Evolutionary conservation across 2,888 invertebrate genomes (phyloP).

Genomic region (Seira musarum): DNA sequence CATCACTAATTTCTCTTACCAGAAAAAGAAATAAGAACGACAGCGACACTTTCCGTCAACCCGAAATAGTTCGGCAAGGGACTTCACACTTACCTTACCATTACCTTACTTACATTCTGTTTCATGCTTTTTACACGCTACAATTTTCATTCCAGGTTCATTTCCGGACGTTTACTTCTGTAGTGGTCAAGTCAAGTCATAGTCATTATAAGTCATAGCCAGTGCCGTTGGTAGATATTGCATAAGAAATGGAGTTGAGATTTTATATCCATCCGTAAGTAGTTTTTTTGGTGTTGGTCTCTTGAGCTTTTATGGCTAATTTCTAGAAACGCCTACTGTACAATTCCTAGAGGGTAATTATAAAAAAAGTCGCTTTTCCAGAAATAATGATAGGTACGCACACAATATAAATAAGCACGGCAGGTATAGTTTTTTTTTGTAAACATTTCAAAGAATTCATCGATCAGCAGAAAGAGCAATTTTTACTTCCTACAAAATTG

Average conservation of each 20-base stretch:
- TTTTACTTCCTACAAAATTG: conserved; percentile 25
- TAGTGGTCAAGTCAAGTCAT: no score
- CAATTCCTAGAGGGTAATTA: conserved; percentile 15
- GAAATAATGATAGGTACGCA: background rate
- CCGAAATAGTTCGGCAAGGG: conserved; percentile 4
- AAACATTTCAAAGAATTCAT: background rate
- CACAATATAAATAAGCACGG: no score
- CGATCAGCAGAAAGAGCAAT: conserved; percentile 1
- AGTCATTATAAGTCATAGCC: no score
- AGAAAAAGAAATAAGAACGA: background rate
- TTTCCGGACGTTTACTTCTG: conserved; percentile 27
- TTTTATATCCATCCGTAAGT: no score
- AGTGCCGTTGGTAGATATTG: background rate
- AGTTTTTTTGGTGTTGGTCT: no score
- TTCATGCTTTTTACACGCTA: background rate
- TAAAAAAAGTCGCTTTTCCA: background rate
- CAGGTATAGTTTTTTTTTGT: no score
- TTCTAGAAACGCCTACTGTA: background rate
- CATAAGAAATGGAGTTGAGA: no score
- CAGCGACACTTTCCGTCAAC: conserved; percentile 8
- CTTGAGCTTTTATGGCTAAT: conserved; percentile 9
- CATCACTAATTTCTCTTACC: background rate
- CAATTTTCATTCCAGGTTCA: conserved; percentile 2
- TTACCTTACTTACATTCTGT: no score
- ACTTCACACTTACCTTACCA: conserved; percentile 14